phyloP scores from a whole-genome alignment of 2,888 invertebrate species.

The Amblyteles armatorius region DNA sequence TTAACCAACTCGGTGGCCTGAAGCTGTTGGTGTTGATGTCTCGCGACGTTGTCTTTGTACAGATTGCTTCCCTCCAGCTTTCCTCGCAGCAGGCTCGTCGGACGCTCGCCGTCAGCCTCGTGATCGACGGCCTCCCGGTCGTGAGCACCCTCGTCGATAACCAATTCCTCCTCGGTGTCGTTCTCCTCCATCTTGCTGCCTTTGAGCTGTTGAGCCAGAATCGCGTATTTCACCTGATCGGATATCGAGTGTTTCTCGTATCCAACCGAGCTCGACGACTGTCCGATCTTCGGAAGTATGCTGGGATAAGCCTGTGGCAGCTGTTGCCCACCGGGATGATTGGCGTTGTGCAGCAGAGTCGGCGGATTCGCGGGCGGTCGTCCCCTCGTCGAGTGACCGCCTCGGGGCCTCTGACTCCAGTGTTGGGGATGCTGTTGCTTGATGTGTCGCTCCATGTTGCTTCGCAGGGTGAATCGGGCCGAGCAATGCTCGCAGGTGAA shows the following conservation, averaged over 20 bases:
- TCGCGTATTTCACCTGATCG: conserved; percentile 91
- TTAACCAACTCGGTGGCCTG: conserved; percentile 11
- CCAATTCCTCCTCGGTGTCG: conserved; percentile 89
- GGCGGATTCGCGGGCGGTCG: conserved; percentile 84
- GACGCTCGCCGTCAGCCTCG: conserved; percentile 71
- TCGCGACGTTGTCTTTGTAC: conserved; percentile 45
- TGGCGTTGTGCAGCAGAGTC: conserved; percentile 73
- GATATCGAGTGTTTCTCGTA: conserved; percentile 85
- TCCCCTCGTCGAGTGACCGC: conserved; percentile 86
- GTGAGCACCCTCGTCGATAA: conserved; percentile 88
- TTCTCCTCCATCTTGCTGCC: conserved; percentile 86
- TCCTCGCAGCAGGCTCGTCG: conserved; percentile 79
- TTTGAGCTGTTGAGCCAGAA: conserved; percentile 92
- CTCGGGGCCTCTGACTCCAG: conserved; percentile 92
- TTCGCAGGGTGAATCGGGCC: conserved; percentile 95
- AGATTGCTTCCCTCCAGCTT: conserved; percentile 75
- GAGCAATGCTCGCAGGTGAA: conserved; percentile 96
- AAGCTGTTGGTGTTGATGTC: conserved; percentile 22
- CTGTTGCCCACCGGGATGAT: conserved; percentile 61
- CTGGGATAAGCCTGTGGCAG: conserved; percentile 71
- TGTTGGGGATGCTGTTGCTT: conserved; percentile 97
- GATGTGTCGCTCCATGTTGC: conserved; percentile 97
- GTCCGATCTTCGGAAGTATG: conserved; percentile 75
- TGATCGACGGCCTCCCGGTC: conserved; percentile 75
- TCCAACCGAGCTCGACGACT: conserved; percentile 83